phyloP scores from a whole-genome alignment of 2,888 invertebrate species.

The Thalpophila matura region DNA sequence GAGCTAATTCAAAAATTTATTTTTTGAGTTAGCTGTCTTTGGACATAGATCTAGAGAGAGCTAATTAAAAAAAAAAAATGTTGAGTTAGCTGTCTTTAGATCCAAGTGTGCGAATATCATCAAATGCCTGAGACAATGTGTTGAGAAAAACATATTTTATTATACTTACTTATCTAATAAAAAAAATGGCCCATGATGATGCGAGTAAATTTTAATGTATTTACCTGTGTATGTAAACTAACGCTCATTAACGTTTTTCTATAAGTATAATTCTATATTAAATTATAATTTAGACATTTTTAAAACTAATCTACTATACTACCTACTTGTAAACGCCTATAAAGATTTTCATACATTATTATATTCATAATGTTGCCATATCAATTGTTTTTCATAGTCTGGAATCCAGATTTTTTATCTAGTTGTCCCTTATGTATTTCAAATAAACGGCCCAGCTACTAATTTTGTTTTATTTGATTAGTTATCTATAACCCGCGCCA shows the following conservation, averaged over 20 bases:
- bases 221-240: constrained; percentile 58
- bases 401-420: constrained; percentile 86
- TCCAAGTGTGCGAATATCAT: too few relatives aligned
- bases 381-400: constrained; percentile 88
- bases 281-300: constrained; percentile 74
- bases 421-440: constrained; percentile 86
- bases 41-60: too few relatives aligned
- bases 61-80: too few relatives aligned
- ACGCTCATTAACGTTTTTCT: constrained; percentile 71
- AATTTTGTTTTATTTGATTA: constrained; percentile 68
- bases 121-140: constrained; percentile 35
- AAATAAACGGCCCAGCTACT: constrained; percentile 87
- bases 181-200: constrained; percentile 40
- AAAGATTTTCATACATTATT: constrained; percentile 75
- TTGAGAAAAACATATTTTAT: constrained; percentile 47
- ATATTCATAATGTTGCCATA: constrained; percentile 86
- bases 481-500: neutral
- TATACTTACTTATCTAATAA: constrained; percentile 25
- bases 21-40: too few relatives aligned
- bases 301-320: constrained; percentile 70
- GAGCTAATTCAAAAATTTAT: too few relatives aligned
- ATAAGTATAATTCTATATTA: constrained; percentile 68
- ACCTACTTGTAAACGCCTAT: constrained; percentile 73
- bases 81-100: too few relatives aligned
- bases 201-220: constrained; percentile 40